Percentiles rank a stretch among this genome's conserved stretches.
Conservation (phyloP, 2,888 invertebrate genomes). For the Cistogaster globosa region DNA sequence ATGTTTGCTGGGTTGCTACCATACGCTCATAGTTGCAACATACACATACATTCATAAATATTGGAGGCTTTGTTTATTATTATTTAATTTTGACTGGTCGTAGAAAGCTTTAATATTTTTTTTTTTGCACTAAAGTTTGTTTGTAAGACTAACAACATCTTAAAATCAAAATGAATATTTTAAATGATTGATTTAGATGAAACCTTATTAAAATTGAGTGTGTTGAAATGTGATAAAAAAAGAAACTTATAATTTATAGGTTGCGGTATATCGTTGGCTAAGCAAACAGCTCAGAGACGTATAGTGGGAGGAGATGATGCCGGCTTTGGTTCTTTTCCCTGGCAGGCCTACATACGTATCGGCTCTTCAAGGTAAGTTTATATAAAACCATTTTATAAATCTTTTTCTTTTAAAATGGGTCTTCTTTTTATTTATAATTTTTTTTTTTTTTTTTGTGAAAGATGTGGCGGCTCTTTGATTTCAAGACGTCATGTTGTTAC, state of each 20-base stretch:
- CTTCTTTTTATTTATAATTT: neutral
- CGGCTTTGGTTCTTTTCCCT: slow-evolving; percentile 96
- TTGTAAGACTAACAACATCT: slow-evolving; percentile 22
- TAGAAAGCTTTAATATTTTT: slow-evolving; percentile 41
- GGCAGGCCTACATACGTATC: slow-evolving; percentile 97
- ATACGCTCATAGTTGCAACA: neutral
- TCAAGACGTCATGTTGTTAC: slow-evolving; percentile 96
- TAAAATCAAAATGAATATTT: slow-evolving; percentile 6
- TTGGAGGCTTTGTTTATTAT: slow-evolving; percentile 19
- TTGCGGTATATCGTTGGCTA: slow-evolving; percentile 93
- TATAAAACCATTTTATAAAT: neutral
- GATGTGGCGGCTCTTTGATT: slow-evolving; percentile 96
- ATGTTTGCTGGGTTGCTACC: neutral
- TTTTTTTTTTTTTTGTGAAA: slow-evolving; percentile 76
- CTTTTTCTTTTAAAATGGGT: neutral
- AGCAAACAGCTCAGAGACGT: slow-evolving; percentile 93
- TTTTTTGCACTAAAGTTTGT: slow-evolving; percentile 56
- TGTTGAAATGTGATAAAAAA: slow-evolving; percentile 47
- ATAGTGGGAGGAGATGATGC: slow-evolving; percentile 97
- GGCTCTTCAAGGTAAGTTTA: slow-evolving; percentile 90
- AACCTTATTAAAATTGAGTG: slow-evolving; percentile 45
- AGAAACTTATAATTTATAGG: slow-evolving; percentile 84
- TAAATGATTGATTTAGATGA: slow-evolving; percentile 6
- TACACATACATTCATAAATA: neutral
- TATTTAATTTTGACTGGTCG: neutral